phyloP scores from a whole-genome alignment of 2,888 invertebrate genomes.

The Dendrolimus pini region DNA sequence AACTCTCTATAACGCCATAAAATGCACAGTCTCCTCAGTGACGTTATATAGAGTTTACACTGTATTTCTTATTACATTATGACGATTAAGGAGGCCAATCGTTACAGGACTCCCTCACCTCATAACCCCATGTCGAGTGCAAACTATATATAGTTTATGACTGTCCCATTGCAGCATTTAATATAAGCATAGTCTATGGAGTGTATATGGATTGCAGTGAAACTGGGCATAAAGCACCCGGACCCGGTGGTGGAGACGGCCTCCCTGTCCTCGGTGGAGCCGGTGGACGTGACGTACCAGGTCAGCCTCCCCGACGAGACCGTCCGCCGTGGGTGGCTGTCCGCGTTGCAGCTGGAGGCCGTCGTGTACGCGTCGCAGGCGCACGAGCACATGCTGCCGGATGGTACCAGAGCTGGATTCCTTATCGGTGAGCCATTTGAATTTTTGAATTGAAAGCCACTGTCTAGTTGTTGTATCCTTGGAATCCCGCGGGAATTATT shows the following conservation, averaged over 20 bases:
- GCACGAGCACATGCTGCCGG: slow-evolving; percentile 93
- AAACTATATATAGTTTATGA: no score
- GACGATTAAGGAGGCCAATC: no score
- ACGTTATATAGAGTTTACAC: no score
- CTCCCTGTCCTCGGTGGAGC: slow-evolving; percentile 96
- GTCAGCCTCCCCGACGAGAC: slow-evolving; percentile 89
- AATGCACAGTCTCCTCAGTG: no score
- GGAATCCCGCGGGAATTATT: no score
- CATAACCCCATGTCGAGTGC: no score
- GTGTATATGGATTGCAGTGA: slow-evolving; percentile 74
- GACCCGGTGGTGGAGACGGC: slow-evolving; percentile 99
- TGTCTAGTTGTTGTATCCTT: no score
- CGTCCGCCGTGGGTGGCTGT: slow-evolving; percentile 90
- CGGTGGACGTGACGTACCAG: slow-evolving; percentile 94
- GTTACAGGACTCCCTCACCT: no score
- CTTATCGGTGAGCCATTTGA: slow-evolving; percentile 81
- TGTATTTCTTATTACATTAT: no score
- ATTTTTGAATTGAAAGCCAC: background rate
- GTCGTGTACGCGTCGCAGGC: slow-evolving; percentile 98
- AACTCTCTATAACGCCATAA: no score
- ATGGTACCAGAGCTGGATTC: slow-evolving; percentile 95
- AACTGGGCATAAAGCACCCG: slow-evolving; percentile 96
- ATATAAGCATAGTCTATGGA: no score
- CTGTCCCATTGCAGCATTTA: no score
- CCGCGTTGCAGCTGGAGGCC: slow-evolving; percentile 97